Evolutionary conservation across 2,888 invertebrate genomes (phyloP).

Genomic region (Candidula unifasciata): DNA sequence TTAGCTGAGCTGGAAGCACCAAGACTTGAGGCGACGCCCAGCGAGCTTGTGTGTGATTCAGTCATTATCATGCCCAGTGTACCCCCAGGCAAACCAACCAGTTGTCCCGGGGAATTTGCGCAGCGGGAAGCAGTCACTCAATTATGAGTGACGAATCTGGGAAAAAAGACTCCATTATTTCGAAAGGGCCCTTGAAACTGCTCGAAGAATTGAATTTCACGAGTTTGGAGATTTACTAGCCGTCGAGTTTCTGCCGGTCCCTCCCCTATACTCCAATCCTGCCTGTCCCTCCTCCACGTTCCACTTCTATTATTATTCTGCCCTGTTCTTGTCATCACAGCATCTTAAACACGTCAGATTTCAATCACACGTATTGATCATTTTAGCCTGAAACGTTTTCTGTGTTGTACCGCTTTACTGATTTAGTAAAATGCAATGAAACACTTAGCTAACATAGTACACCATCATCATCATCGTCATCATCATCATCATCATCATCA

Average conservation of each 20-base stretch:
- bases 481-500: too few species aligned
- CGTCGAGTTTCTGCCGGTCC: neutral
- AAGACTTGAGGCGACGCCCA: neutral
- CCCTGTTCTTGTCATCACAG: too few species aligned
- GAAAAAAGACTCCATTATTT: neutral
- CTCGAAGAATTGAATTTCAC: neutral
- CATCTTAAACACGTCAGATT: too few species aligned
- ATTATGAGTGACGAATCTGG: constrained; percentile 14
- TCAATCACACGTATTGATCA: too few species aligned
- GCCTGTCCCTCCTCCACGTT: neutral
- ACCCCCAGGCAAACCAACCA: neutral
- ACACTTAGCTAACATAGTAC: too few species aligned
- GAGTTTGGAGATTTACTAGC: neutral
- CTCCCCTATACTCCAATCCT: neutral
- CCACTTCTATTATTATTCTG: too few species aligned
- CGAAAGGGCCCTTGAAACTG: neutral
- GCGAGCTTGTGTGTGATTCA: neutral
- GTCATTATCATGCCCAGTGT: neutral
- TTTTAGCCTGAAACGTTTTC: too few species aligned
- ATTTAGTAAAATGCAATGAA: too few species aligned
- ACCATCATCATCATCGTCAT: too few species aligned
- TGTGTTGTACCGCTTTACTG: too few species aligned
- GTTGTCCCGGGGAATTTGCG: constrained; percentile 3
- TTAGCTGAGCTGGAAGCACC: neutral
- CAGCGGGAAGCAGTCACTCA: constrained; percentile 3